phyloP scores from a whole-genome alignment of 2,113 vertebrate genomes.

The Rhizomys pruinosus region DNA sequence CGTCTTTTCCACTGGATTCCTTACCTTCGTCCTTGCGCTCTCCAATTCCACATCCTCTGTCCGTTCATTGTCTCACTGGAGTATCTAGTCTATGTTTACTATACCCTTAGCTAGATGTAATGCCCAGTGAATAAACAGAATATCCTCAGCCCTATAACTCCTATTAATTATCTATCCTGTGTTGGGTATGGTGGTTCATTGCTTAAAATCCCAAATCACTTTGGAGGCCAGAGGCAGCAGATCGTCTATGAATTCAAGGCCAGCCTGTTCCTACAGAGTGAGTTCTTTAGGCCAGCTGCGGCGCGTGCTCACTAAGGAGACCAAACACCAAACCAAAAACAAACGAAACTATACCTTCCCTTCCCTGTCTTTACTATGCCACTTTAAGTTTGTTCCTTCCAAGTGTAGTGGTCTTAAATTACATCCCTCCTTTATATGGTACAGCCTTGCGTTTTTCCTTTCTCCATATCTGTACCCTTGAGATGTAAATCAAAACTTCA shows the following conservation, averaged over 20 bases:
- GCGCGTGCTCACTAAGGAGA: too few species aligned
- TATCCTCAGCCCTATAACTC: background rate
- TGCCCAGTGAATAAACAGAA: background rate
- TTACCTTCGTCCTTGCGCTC: background rate
- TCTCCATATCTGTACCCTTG: background rate
- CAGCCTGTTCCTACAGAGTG: too few species aligned
- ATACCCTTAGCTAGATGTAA: background rate
- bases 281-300: too few species aligned
- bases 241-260: too few species aligned
- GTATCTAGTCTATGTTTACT: background rate
- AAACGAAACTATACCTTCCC: too few species aligned
- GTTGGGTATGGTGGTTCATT: too few species aligned
- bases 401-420: background rate
- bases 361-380: too few species aligned
- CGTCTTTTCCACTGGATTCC: background rate
- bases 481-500: background rate
- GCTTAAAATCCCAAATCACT: too few species aligned
- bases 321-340: too few species aligned
- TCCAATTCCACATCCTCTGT: background rate
- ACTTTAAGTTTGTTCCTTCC: background rate
- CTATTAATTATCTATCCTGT: background rate
- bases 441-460: background rate
- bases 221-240: too few species aligned
- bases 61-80: background rate
- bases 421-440: background rate